phyloP scores from a whole-genome alignment of 1,140 invertebrate species.

The Platorchestia sp. region DNA sequence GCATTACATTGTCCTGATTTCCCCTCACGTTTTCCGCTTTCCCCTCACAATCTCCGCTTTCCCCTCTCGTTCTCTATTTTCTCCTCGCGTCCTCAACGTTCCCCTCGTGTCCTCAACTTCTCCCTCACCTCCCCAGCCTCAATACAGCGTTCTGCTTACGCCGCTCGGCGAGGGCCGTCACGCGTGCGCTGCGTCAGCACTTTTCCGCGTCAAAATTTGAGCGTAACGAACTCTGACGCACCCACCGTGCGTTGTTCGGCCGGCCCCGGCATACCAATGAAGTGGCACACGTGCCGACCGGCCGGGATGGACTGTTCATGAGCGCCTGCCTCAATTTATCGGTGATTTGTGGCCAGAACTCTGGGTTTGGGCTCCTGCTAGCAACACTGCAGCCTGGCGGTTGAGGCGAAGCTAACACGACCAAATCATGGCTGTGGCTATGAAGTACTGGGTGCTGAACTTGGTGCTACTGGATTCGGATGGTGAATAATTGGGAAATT shows the following conservation, averaged over 20 bases:
- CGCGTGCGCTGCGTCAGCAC: neutral
- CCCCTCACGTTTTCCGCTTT: neutral
- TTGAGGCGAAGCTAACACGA: neutral
- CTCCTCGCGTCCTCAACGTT: no score
- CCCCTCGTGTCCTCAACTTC: neutral
- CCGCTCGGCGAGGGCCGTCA: neutral
- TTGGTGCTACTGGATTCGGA: neutral
- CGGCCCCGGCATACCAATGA: neutral
- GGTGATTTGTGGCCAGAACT: neutral
- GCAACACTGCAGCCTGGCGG: neutral
- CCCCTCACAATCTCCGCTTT: neutral
- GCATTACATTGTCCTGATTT: neutral
- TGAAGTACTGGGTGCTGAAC: neutral
- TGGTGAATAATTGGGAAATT: no score
- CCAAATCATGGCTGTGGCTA: neutral
- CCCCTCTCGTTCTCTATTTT: neutral
- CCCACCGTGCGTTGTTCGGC: neutral
- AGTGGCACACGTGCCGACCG: neutral
- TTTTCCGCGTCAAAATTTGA: neutral
- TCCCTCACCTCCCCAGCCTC: no score
- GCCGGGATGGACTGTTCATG: neutral
- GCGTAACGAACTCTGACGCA: neutral
- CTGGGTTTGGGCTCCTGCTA: neutral
- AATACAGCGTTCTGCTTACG: neutral
- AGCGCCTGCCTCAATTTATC: neutral